Percentiles rank a stretch among this genome's conserved stretches.
phyloP scores from a whole-genome alignment of 1,140 invertebrate species.

The Megalopta genalis region DNA sequence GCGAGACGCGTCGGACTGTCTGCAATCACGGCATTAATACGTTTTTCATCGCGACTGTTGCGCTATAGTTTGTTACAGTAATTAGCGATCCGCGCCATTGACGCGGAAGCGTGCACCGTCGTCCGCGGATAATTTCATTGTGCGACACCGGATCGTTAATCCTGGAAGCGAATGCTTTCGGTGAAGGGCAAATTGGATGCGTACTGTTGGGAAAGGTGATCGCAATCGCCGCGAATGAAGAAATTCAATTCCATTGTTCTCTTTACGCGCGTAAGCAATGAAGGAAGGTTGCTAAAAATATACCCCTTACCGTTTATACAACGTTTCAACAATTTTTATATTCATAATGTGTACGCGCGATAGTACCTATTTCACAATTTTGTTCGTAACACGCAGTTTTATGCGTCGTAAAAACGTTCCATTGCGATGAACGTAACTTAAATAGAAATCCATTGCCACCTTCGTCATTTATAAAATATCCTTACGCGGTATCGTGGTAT shows the following conservation, averaged over 20 bases:
- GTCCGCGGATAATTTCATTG: neutral
- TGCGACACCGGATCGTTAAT: neutral
- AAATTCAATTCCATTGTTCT: neutral
- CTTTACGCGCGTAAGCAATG: neutral
- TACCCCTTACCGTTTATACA: no score
- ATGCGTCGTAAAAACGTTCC: no score
- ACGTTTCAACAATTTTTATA: no score
- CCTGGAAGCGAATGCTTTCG: neutral
- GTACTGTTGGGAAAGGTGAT: neutral
- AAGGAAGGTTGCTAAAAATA: no score
- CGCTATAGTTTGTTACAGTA: conserved; percentile 12
- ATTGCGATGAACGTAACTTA: no score
- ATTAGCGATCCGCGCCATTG: neutral
- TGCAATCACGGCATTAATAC: conserved; percentile 19
- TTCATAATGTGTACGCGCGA: no score
- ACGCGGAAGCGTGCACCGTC: conserved; percentile 8
- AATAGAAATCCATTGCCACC: no score
- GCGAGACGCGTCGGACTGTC: conserved; percentile 9
- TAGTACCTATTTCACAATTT: no score
- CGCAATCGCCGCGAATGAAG: neutral
- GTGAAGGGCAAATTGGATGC: neutral
- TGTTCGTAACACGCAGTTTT: no score
- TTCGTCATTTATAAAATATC: no score
- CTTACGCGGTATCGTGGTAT: no score
- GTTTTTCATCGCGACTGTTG: neutral